These are phyloP conservation scores for Zygogramma bicolorata DNA, from an alignment of 2,888 invertebrate genomes.

Conservation along the genomic window DNA sequence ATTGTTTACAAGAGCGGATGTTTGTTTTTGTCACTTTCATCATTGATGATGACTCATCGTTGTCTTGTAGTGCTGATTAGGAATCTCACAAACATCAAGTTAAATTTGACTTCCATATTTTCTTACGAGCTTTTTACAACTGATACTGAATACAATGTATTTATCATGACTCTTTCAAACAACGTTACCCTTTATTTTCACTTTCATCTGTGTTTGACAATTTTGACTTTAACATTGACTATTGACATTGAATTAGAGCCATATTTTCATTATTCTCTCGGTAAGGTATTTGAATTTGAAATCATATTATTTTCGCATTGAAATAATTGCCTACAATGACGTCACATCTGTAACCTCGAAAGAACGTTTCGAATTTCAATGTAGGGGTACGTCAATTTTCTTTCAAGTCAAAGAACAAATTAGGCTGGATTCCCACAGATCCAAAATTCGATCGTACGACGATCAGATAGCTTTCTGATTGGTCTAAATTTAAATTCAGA, in stretches of 20 bases:
- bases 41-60: not conserved
- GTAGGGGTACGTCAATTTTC: too few relatives aligned
- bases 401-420: too few relatives aligned
- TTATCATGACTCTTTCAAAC: not conserved
- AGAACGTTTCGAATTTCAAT: too few relatives aligned
- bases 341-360: too few relatives aligned
- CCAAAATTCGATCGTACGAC: too few relatives aligned
- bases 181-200: not conserved
- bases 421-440: too few relatives aligned
- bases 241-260: not conserved
- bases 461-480: too few relatives aligned
- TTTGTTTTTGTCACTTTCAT: conserved; percentile 2
- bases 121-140: not conserved
- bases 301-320: too few relatives aligned
- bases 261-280: too few relatives aligned
- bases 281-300: too few relatives aligned
- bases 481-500: too few relatives aligned
- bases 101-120: not conserved
- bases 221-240: not conserved
- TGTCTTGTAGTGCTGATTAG: not conserved
- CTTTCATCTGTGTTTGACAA: not conserved
- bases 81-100: not conserved
- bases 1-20: conserved; percentile 2
- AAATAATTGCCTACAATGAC: too few relatives aligned
- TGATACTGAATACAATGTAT: not conserved